These are phyloP conservation scores for Mormyrus iriodes DNA, from an alignment of 2,113 vertebrate species.

Conservation along the genomic window DNA sequence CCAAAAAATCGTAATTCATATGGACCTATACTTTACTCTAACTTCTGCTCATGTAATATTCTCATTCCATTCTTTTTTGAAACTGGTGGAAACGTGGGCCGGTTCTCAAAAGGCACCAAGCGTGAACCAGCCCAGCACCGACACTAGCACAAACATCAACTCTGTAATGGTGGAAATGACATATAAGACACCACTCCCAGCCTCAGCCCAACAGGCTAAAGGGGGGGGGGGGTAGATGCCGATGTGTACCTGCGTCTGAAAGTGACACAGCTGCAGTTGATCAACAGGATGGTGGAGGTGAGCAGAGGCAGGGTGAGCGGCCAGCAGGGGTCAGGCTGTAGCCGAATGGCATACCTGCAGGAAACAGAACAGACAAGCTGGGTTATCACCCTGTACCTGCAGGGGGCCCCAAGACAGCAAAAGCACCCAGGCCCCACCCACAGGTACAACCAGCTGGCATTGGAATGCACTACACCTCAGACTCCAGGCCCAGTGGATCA, in stretches of 20 bases:
- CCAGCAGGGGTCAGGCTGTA: conserved; percentile 86
- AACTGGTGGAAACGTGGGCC: background rate
- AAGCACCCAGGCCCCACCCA: background rate
- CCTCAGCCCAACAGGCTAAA: background rate
- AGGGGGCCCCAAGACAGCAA: background rate
- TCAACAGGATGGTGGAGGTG: conserved; percentile 69
- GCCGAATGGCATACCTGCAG: conserved; percentile 69
- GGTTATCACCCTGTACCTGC: conserved; percentile 53
- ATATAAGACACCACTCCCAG: background rate
- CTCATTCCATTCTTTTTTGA: background rate
- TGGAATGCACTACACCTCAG: conserved; percentile 64
- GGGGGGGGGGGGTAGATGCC: background rate
- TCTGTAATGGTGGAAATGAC: background rate
- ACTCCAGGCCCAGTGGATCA: conserved; percentile 86
- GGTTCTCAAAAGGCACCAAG: background rate
- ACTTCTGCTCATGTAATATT: background rate
- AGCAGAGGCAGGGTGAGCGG: conserved; percentile 68
- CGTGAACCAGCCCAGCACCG: background rate
- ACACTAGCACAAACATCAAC: background rate
- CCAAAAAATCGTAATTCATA: background rate
- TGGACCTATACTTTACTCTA: background rate
- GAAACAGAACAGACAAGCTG: background rate
- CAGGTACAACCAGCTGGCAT: background rate
- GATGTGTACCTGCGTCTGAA: conserved; percentile 67
- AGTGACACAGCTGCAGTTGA: conserved; percentile 69